Conservation (phyloP, 2,113 vertebrate species). For the Cephalopholis sonnerati region DNA sequence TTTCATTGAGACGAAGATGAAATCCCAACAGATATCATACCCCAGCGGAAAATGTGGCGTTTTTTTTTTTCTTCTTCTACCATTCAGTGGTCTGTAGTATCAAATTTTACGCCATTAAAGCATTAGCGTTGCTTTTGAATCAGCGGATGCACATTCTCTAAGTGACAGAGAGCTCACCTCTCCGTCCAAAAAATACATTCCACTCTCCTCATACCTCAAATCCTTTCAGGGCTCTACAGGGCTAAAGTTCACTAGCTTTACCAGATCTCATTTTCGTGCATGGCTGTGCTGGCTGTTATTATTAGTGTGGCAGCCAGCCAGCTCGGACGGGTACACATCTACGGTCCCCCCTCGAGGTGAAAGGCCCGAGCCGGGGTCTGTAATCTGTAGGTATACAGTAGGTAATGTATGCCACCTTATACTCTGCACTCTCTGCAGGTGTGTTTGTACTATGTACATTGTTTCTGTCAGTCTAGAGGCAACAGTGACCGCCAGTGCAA, state of each 20-base stretch:
- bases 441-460: conserved; percentile 28
- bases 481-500: conserved; percentile 22
- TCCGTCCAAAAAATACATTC: conserved; percentile 69
- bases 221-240: conserved; percentile 50
- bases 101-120: conserved; percentile 33
- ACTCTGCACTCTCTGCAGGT: conserved; percentile 7
- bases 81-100: conserved; percentile 20
- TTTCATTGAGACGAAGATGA: conserved; percentile 21
- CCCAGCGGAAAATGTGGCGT: conserved; percentile 23
- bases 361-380: conserved; percentile 35
- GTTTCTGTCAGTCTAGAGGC: conserved; percentile 29
- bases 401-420: conserved; percentile 22
- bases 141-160: conserved; percentile 52
- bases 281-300: conserved; percentile 76
- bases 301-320: conserved; percentile 73
- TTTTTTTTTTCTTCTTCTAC: background rate
- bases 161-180: conserved; percentile 56
- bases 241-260: conserved; percentile 62
- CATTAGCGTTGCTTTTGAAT: conserved; percentile 39
- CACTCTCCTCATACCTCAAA: conserved; percentile 52
- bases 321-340: conserved; percentile 44
- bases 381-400: conserved; percentile 35
- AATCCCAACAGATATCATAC: conserved; percentile 21
- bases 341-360: conserved; percentile 29
- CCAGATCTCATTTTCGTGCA: conserved; percentile 72